Evolutionary conservation across 2,888 invertebrate species (phyloP).

Genomic region (Cataglyphis cursor): DNA sequence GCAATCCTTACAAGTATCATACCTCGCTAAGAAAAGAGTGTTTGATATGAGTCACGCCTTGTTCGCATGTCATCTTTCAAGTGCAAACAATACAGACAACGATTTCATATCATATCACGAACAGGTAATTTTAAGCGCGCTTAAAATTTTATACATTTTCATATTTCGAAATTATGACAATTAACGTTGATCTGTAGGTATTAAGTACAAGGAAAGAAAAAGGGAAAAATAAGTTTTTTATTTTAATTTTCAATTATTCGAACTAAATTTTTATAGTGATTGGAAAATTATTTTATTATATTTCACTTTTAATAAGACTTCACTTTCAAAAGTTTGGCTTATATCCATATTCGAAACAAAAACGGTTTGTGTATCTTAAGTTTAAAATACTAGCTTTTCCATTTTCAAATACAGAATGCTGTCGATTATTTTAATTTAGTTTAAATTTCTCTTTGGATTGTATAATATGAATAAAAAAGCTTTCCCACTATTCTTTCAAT

Average conservation of each 20-base stretch:
- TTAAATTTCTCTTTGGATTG: neutral
- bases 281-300: neutral
- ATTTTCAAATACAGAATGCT: neutral
- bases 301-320: neutral
- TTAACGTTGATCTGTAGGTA: neutral
- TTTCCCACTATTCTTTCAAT: neutral
- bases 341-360: neutral
- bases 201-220: neutral
- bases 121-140: slow-evolving; percentile 61
- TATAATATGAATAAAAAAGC: neutral
- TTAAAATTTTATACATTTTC: neutral
- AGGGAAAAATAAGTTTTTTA: neutral
- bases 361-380: neutral
- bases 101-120: slow-evolving; percentile 55
- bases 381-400: neutral
- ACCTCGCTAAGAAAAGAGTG: slow-evolving; percentile 70
- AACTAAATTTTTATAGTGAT: neutral
- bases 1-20: slow-evolving; percentile 71
- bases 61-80: slow-evolving; percentile 49
- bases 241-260: neutral
- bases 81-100: slow-evolving; percentile 21
- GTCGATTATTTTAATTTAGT: neutral
- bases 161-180: neutral
- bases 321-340: neutral
- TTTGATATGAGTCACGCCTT: slow-evolving; percentile 71